Base-by-base conservation (phyloP, 2,888 invertebrate genomes). In the Drosophila planitibia region DNA sequence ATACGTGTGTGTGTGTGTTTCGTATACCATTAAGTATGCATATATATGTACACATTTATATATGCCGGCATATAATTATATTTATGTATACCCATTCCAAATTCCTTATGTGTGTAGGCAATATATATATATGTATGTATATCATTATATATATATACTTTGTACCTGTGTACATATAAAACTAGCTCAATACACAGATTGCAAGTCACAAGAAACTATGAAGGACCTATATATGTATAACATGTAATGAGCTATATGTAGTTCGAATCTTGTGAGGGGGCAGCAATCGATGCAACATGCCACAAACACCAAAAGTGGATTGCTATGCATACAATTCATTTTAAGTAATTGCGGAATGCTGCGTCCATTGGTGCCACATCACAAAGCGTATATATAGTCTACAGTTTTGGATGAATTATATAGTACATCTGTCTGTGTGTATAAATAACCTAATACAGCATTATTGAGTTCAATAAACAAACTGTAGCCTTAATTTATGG, bases 381-480 rank as follows among this genome's bases (percentile, higher is more conserved):
- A 4, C 2, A 25, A 16, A 9, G 51, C 16, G 55, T 14, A 25
- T 70, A 25, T 58, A 19, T 37, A 55, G 30, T 70, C 22, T 72
- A 32, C 66, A 72, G 49, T 66, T 77, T 77, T 75, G 28, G 72
- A 71, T 19, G 30, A 28, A 52, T 60, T 76, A 55, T 33, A 25
- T 70, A 70, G 32, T 44, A 49, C 28, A 51, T 19, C 39, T 10
- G 41, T 62, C 52, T 54, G 19, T 60, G 30, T 72, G 55, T 55
- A 22, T 47, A 41, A 16, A 35, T 62, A 51, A 44, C 54, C 25
- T 59, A 16, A 19, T 53, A 58, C 49, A 71, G 60, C 22, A 55
- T 60, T 77, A 77, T 71, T 55, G 63, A 70, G 62, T 63, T 76
- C 51, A 74, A 74, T 76, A 71, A 55, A 68, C 25, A 7, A 19